Conservation (phyloP, 2,888 invertebrate species). For the Coleophora deauratella region DNA sequence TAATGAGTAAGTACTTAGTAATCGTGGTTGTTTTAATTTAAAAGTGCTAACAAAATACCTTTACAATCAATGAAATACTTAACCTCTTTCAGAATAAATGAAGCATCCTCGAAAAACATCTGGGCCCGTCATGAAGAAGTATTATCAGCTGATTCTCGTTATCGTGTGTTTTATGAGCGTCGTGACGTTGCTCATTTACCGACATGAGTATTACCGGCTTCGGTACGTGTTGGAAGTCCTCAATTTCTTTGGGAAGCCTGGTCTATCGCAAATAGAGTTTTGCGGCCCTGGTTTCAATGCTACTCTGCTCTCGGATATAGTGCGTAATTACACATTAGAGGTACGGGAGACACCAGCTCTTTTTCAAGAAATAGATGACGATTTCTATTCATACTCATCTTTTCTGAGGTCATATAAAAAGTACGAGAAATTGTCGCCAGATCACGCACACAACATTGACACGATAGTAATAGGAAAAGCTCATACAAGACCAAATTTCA, state of each 20-base stretch:
- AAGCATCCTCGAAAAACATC: conserved; percentile 52
- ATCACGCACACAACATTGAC: conserved; percentile 53
- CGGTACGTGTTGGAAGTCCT: conserved; percentile 89
- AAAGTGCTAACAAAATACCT: background rate
- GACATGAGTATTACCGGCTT: conserved; percentile 88
- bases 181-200: conserved; percentile 83
- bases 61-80: conserved; percentile 1
- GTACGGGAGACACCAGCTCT: conserved; percentile 78
- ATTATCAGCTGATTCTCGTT: conserved; percentile 84
- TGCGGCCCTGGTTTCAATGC: conserved; percentile 72
- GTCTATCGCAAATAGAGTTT: conserved; percentile 64
- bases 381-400: conserved; percentile 79
- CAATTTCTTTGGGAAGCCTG: conserved; percentile 87
- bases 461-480: conserved; percentile 77
- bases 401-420: conserved; percentile 73
- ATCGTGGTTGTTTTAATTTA: background rate
- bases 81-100: conserved; percentile 43
- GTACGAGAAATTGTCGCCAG: conserved; percentile 63
- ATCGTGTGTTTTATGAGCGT: conserved; percentile 82
- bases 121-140: conserved; percentile 82
- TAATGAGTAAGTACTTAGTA: background rate
- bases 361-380: conserved; percentile 78
- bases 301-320: conserved; percentile 63
- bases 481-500: conserved; percentile 73
- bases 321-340: conserved; percentile 67